Evolutionary conservation across 2,888 invertebrate species (phyloP).

Genomic region (Stenchaetothrips biformis): DNA sequence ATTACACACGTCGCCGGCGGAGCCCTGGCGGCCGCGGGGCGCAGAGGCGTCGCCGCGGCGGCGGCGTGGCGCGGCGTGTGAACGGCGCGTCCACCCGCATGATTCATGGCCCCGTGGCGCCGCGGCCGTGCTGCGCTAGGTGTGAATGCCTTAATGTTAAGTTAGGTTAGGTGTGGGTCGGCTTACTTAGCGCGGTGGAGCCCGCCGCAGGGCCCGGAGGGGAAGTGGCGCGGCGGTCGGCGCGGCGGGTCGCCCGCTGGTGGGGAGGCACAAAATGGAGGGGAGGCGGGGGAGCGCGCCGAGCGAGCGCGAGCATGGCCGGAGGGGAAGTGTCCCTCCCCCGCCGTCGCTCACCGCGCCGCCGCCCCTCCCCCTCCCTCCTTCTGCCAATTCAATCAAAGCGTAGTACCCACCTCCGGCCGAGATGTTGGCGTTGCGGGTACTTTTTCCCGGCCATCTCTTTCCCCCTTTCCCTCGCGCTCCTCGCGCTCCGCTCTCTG

Average conservation of each 20-base stretch:
- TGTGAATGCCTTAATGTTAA: constrained; percentile 22
- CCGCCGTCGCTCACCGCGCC: not conserved
- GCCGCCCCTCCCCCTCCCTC: not conserved
- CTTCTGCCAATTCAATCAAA: constrained; percentile 23
- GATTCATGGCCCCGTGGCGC: not conserved
- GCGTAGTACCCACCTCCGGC: constrained; percentile 1
- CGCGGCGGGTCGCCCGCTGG: not conserved
- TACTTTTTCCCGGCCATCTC: not conserved
- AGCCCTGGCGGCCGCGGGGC: not conserved
- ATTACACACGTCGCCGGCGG: not conserved
- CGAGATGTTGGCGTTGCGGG: not conserved
- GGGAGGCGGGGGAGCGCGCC: not conserved
- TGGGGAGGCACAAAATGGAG: not conserved
- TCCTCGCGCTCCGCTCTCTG: no score
- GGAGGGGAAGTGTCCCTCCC: not conserved
- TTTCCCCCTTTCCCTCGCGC: no score
- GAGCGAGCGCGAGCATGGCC: no score
- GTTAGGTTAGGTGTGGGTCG: constrained; percentile 9
- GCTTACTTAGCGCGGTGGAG: not conserved
- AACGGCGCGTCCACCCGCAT: not conserved
- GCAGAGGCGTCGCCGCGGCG: not conserved
- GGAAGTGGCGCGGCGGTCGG: not conserved
- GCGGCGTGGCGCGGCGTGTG: not conserved
- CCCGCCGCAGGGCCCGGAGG: not conserved
- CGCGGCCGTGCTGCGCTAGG: not conserved